These are phyloP conservation scores for Drosophila tripunctata DNA, from an alignment of 2,888 invertebrate genomes.

Conservation along the genomic window DNA sequence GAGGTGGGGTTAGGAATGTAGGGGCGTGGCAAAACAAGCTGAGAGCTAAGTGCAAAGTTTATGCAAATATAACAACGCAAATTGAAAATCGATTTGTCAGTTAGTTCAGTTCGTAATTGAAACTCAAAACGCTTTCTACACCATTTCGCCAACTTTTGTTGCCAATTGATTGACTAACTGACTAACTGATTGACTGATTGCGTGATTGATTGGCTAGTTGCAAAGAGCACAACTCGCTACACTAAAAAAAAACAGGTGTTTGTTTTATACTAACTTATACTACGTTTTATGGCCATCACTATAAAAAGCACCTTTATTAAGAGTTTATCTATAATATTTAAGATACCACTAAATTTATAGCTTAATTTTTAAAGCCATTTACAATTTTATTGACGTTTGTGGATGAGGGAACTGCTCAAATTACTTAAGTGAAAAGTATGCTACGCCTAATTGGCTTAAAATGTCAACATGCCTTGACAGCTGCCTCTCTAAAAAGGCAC, in stretches of 20 bases:
- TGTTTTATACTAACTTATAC: too few relatives aligned
- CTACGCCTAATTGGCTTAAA: slow-evolving; percentile 42
- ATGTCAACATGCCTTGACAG: slow-evolving; percentile 4
- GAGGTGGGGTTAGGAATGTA: background rate
- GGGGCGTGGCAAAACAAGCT: slow-evolving; percentile 7
- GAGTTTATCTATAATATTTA: too few relatives aligned
- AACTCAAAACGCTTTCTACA: slow-evolving; percentile 11
- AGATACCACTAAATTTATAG: too few relatives aligned
- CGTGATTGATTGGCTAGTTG: background rate
- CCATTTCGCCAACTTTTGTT: slow-evolving; percentile 10
- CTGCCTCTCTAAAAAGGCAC: slow-evolving; percentile 15
- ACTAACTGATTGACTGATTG: background rate
- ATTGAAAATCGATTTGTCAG: slow-evolving; percentile 57
- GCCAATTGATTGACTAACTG: background rate
- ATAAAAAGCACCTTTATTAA: too few relatives aligned
- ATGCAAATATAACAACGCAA: slow-evolving; percentile 48
- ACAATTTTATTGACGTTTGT: background rate
- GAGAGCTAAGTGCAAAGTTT: slow-evolving; percentile 38
- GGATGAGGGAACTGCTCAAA: background rate
- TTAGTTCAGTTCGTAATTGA: slow-evolving; percentile 26
- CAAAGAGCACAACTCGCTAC: too few relatives aligned
- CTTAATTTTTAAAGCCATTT: too few relatives aligned
- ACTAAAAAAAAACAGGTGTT: too few relatives aligned
- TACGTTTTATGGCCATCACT: too few relatives aligned
- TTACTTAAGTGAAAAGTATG: slow-evolving; percentile 26